Conservation (phyloP, 2,113 vertebrate genomes). For the Gopherus evgoodei region DNA sequence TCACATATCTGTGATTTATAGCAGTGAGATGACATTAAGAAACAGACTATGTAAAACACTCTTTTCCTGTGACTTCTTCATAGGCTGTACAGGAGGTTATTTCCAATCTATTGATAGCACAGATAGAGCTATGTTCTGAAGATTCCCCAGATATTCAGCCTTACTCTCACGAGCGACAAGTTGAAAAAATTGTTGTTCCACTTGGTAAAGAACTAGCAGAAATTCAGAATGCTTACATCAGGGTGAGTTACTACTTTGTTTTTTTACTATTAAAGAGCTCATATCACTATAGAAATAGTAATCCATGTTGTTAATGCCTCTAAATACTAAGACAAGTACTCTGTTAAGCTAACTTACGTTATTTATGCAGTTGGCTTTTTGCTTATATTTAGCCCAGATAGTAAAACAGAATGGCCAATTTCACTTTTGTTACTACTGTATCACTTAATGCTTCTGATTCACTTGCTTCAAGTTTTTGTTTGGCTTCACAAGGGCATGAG, state of each 20-base stretch:
- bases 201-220: slow-evolving; percentile 84
- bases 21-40: not conserved
- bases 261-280: not conserved
- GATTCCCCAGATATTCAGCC: slow-evolving; percentile 92
- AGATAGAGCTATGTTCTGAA: slow-evolving; percentile 92
- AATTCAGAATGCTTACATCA: slow-evolving; percentile 87
- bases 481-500: not conserved
- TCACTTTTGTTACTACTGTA: not conserved
- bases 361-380: not conserved
- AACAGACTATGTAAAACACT: not conserved
- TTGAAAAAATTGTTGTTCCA: slow-evolving; percentile 93
- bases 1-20: not conserved
- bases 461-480: accelerated
- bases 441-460: accelerated
- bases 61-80: not conserved
- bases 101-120: slow-evolving; percentile 92
- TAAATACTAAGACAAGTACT: not conserved
- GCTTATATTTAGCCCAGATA: not conserved
- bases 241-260: slow-evolving; percentile 76
- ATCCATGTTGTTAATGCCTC: too few species aligned
- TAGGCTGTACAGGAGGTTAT: slow-evolving; percentile 97
- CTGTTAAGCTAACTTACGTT: not conserved
- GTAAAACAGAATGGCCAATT: too few species aligned
- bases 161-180: slow-evolving; percentile 88
- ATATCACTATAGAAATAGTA: too few species aligned